Evolutionary conservation across 2,797 vertebrate genomes (phyloP).

Genomic region (Hydrophis major): DNA sequence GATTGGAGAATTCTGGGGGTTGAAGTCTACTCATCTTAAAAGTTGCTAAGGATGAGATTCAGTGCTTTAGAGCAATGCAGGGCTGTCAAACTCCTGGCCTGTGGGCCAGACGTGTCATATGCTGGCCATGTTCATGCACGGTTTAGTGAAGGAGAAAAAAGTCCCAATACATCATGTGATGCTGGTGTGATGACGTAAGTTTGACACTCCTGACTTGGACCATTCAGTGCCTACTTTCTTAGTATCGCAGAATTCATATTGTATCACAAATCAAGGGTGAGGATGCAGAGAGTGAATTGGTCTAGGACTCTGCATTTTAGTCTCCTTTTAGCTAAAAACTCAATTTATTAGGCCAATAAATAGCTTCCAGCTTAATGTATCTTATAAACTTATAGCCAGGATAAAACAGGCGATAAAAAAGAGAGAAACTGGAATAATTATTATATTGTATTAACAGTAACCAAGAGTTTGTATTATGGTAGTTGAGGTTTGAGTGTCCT

Average conservation of each 20-base stretch:
- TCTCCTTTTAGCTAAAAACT: neutral
- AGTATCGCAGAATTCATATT: neutral
- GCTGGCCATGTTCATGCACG: too few relatives aligned
- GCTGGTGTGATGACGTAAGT: too few relatives aligned
- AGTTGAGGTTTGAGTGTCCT: neutral
- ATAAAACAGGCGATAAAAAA: neutral
- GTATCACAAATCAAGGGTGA: neutral
- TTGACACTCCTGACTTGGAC: neutral
- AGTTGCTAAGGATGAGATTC: neutral
- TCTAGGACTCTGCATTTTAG: neutral
- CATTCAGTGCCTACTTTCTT: neutral
- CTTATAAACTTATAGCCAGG: neutral
- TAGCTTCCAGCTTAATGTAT: neutral
- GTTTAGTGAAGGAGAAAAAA: too few relatives aligned
- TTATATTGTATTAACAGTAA: neutral
- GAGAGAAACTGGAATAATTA: neutral
- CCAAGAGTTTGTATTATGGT: neutral
- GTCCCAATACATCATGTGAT: too few relatives aligned
- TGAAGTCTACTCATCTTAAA: neutral
- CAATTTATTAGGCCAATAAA: neutral
- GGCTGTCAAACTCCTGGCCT: too few relatives aligned
- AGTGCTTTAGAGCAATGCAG: neutral
- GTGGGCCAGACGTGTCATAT: too few relatives aligned
- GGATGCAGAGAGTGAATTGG: neutral
- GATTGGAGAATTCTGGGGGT: neutral